Evolutionary conservation across 2,113 vertebrate species (phyloP), one percentile per base, ranked within the genome.

Genomic region (Bolborhynchus lineola): DNA sequence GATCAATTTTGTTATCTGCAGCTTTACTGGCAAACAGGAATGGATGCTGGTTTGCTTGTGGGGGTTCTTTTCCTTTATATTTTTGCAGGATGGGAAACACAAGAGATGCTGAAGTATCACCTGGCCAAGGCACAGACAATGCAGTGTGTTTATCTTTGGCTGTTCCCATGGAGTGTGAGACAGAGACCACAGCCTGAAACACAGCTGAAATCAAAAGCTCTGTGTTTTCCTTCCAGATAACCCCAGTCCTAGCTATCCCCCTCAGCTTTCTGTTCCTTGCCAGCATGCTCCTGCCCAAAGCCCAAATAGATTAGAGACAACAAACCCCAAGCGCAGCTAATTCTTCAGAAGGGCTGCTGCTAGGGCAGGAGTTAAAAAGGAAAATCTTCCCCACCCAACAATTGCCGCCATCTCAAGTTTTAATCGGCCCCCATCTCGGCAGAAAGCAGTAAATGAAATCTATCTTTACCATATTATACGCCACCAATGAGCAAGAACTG

Each of bases 401-500:
- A 97, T 18, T 53, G 84, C 94, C 49, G 81, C 60, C 82, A 91
- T 84, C 96, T 81, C 28, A 77, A 93, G 96, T 92, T 98, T 95
- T 97, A 98, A 97, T 98, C 94, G 79, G 97, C 53, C 94, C 83
- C 93, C 65, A 82, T 85, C 95, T 93, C 90, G 4, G 68, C 90
- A 96, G 94, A 90, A 93, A 80, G 96, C 97, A 64, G 97, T 95
- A 97, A 97, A 97, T 87, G 95, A 95, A 98, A 97, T 96, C 98
- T 95, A 98, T 97, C 98, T 98, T 98, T 88, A 96, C 97, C 97
- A 93, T 97, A 97, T 98, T 98, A 98, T 92, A 97, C 89, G 6
- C 97, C 94, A 98, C 98, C 98, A 98, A 97, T 98, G 98, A 98
- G 95, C 98, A 98, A 98, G 98, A 98, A 98, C 98, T 98, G 98